These are phyloP conservation scores for Lacerta bilineata DNA, from an alignment of 2,797 vertebrate genomes.

Conservation along the genomic window DNA sequence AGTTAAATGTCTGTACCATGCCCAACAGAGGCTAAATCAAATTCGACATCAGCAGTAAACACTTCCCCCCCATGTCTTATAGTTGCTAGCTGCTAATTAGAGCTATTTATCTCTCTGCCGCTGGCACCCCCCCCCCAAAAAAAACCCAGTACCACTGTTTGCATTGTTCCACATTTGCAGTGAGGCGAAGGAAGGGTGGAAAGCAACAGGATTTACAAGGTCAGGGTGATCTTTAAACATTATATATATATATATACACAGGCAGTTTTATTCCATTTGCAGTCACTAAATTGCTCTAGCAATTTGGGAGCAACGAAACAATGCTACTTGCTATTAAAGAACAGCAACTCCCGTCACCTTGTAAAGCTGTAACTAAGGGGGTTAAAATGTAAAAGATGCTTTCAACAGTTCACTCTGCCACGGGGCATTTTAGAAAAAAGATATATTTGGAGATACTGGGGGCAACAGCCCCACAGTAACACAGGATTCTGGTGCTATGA, in stretches of 20 bases:
- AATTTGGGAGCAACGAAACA: slow-evolving; percentile 53
- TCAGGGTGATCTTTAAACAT: slow-evolving; percentile 73
- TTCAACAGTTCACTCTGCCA: slow-evolving; percentile 55
- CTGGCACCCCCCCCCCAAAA: not conserved
- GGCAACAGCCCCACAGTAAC: not conserved
- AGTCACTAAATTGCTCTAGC: slow-evolving; percentile 59
- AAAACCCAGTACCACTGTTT: slow-evolving; percentile 65
- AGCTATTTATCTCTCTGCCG: slow-evolving; percentile 58
- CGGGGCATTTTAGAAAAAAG: slow-evolving; percentile 63
- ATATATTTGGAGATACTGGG: not conserved
- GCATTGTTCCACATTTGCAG: slow-evolving; percentile 70
- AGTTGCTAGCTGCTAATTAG: slow-evolving; percentile 74
- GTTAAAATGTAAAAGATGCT: slow-evolving; percentile 56
- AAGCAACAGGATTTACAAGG: slow-evolving; percentile 67
- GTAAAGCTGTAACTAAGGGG: slow-evolving; percentile 53
- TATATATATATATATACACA: slow-evolving; percentile 60
- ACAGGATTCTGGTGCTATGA: too few relatives aligned
- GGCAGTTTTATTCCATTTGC: slow-evolving; percentile 60
- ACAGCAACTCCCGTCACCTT: slow-evolving; percentile 30
- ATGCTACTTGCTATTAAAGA: slow-evolving; percentile 52
- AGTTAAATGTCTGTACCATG: slow-evolving; percentile 56
- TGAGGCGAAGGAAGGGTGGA: slow-evolving; percentile 48
- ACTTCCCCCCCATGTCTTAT: slow-evolving; percentile 60
- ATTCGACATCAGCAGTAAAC: slow-evolving; percentile 54
- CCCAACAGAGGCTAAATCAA: slow-evolving; percentile 58